phyloP scores from a whole-genome alignment of 2,113 vertebrate species.

The Syrrhaptes paradoxus region DNA sequence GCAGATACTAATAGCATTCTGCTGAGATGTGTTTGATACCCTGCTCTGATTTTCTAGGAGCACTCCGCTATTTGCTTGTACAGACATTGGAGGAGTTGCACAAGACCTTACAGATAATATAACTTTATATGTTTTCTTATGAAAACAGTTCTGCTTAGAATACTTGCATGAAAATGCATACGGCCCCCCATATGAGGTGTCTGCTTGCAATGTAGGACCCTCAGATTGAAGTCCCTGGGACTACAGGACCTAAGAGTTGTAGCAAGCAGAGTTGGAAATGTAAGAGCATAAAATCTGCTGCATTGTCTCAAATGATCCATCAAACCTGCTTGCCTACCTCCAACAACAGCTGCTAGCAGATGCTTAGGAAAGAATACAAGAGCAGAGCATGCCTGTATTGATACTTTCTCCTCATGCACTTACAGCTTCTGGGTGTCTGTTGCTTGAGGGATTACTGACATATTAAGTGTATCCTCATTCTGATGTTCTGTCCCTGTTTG shows the following conservation, averaged over 20 bases:
- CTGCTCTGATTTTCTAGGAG: neutral
- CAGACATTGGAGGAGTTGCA: neutral
- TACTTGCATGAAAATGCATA: neutral
- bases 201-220: neutral
- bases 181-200: neutral
- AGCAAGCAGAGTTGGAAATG: neutral
- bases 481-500: neutral
- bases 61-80: neutral
- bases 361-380: neutral
- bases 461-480: neutral
- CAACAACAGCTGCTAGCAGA: neutral
- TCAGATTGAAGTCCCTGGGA: neutral
- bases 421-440: neutral
- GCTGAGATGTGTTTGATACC: neutral
- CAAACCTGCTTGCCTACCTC: neutral
- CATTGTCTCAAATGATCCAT: neutral
- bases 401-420: neutral
- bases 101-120: neutral
- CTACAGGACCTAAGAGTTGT: neutral
- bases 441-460: neutral
- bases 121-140: neutral
- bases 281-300: neutral
- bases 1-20: neutral
- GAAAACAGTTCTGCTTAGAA: neutral
- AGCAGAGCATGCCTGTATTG: neutral